A percentile compares a stretch with the other conserved stretches of the same genome.
Conservation (phyloP, 2,113 vertebrate genomes). For the Mesocricetus auratus region DNA sequence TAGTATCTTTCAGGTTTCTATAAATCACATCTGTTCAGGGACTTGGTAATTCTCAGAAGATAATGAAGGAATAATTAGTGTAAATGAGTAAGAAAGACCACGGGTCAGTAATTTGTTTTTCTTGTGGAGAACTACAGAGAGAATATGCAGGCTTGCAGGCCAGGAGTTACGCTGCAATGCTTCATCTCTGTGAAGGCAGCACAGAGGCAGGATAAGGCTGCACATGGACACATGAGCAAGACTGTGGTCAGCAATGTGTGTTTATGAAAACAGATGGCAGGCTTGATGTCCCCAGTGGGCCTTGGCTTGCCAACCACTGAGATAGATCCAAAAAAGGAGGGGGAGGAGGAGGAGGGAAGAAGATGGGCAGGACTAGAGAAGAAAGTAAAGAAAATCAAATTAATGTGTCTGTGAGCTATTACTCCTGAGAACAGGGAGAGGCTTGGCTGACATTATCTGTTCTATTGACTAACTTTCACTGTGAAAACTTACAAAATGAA, state of each 20-base stretch:
- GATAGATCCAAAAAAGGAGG: background rate
- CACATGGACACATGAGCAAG: background rate
- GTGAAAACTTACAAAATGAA: background rate
- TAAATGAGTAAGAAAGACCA: background rate
- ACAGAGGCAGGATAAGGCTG: background rate
- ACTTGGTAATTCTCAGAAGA: conserved; percentile 9
- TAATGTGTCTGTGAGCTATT: background rate
- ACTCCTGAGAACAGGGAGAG: background rate
- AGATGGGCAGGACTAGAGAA: background rate
- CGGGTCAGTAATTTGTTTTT: background rate
- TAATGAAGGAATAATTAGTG: background rate
- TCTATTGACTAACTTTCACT: conserved; percentile 38
- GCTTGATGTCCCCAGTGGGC: background rate
- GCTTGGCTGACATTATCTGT: background rate
- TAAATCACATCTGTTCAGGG: conserved; percentile 1
- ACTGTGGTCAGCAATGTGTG: background rate
- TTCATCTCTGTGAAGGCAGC: background rate
- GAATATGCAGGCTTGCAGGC: background rate
- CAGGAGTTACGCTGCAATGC: background rate
- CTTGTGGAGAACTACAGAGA: background rate
- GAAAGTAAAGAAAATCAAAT: background rate
- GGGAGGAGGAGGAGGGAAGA: background rate
- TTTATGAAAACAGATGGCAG: background rate
- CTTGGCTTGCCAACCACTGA: background rate
- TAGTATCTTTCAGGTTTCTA: background rate